phyloP scores from a whole-genome alignment of 2,888 invertebrate species.

The Sinopyrophorus schimmeli region DNA sequence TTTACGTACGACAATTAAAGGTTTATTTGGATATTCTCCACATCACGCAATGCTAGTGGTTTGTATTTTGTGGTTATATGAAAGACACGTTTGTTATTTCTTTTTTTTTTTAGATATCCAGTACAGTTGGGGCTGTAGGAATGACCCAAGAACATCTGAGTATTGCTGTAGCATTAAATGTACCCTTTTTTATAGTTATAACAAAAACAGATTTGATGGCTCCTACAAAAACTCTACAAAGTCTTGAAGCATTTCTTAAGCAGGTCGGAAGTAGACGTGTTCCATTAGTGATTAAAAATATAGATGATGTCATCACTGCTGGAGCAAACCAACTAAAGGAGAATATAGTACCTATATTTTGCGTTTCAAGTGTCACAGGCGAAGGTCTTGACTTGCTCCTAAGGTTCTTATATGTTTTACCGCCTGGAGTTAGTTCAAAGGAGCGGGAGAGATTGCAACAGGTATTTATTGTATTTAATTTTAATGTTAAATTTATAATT shows the following conservation, averaged over 20 bases:
- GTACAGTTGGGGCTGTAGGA: constrained; percentile 76
- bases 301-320: constrained; percentile 76
- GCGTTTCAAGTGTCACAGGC: constrained; percentile 90
- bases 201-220: constrained; percentile 90
- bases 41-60: constrained; percentile 89
- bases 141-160: constrained; percentile 92
- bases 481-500: no score
- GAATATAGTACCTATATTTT: constrained; percentile 77
- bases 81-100: neutral
- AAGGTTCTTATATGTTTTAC: constrained; percentile 82
- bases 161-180: constrained; percentile 76
- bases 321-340: constrained; percentile 68
- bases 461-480: no score
- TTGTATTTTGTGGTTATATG: constrained; percentile 45
- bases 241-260: constrained; percentile 66
- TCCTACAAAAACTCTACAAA: constrained; percentile 58
- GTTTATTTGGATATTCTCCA: constrained; percentile 89
- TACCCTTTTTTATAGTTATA: constrained; percentile 91
- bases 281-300: constrained; percentile 66
- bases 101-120: constrained; percentile 66
- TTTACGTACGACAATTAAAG: constrained; percentile 92
- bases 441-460: constrained; percentile 74
- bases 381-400: constrained; percentile 80
- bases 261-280: constrained; percentile 67
- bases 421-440: constrained; percentile 65